phyloP scores from a whole-genome alignment of 64 coral and sea anemone species.

The Pocillopora damicornis region DNA sequence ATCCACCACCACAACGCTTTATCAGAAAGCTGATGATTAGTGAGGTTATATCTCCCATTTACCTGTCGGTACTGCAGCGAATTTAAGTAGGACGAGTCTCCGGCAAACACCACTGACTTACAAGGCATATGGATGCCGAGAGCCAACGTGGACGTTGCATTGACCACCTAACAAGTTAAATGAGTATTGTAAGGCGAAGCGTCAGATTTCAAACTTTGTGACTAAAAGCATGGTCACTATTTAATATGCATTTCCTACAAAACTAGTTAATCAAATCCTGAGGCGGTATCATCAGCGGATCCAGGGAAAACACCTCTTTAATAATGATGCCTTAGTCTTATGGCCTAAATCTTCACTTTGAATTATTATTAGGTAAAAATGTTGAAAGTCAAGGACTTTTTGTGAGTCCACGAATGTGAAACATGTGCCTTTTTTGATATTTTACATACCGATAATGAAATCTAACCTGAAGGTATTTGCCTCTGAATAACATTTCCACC shows the following conservation, averaged over 20 bases:
- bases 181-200: background rate
- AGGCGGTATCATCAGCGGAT: too few species aligned
- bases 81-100: constrained; percentile 61
- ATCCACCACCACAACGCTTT: too few species aligned
- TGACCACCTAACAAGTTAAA: constrained; percentile 41
- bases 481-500: constrained; percentile 62
- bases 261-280: too few species aligned
- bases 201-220: background rate
- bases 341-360: too few species aligned
- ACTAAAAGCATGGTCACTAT: too few species aligned
- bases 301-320: too few species aligned
- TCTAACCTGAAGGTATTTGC: constrained; percentile 48
- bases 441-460: background rate
- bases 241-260: too few species aligned
- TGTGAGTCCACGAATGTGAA: too few species aligned
- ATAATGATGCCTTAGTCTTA: too few species aligned
- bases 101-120: constrained; percentile 73
- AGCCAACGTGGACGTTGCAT: constrained; percentile 57
- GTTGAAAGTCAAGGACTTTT: background rate
- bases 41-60: background rate
- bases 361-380: background rate
- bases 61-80: constrained; percentile 67
- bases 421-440: too few species aligned
- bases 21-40: background rate
- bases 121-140: constrained; percentile 91